These are phyloP conservation scores for Poeciliopsis occidentalis DNA, from an alignment of 2,113 vertebrate species.

Conservation along the genomic window DNA sequence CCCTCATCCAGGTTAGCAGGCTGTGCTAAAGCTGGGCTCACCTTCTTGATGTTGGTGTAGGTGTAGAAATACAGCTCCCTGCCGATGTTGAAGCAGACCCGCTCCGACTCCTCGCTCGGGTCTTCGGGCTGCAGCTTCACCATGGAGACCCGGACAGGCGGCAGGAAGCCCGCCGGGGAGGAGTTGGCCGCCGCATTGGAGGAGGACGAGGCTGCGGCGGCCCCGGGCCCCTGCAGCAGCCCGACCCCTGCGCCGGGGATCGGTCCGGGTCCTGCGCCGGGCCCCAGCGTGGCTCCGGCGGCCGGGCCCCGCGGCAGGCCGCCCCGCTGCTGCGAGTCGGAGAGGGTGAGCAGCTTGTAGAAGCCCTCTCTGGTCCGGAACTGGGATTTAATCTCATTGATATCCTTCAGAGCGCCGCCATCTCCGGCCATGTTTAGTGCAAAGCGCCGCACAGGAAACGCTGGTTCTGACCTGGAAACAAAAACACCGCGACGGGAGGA, in stretches of 20 bases:
- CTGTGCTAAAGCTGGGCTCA: conserved; percentile 63
- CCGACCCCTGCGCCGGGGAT: conserved; percentile 80
- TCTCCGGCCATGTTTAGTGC: conserved; percentile 86
- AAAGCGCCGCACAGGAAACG: conserved; percentile 81
- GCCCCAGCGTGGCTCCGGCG: conserved; percentile 77
- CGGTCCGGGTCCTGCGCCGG: conserved; percentile 74
- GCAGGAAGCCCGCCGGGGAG: conserved; percentile 85
- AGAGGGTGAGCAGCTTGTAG: conserved; percentile 90
- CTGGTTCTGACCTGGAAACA: conserved; percentile 79
- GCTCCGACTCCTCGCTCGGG: conserved; percentile 86
- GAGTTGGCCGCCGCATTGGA: conserved; percentile 77
- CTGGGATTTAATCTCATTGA: conserved; percentile 92
- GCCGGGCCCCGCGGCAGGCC: conserved; percentile 82
- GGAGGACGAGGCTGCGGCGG: conserved; percentile 68
- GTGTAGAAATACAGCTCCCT: conserved; percentile 91
- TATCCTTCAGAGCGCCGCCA: conserved; percentile 86
- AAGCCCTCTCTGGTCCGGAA: conserved; percentile 92
- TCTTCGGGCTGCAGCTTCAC: conserved; percentile 89
- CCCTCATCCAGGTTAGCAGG: conserved; percentile 8
- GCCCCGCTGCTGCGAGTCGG: conserved; percentile 84
- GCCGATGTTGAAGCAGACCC: conserved; percentile 92
- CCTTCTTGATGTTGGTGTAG: conserved; percentile 86
- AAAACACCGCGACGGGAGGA: conserved; percentile 29
- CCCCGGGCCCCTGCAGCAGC: conserved; percentile 80
- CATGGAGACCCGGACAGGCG: conserved; percentile 89